phyloP scores from a whole-genome alignment of 2,113 vertebrate genomes.

The Pholis gunnellus region DNA sequence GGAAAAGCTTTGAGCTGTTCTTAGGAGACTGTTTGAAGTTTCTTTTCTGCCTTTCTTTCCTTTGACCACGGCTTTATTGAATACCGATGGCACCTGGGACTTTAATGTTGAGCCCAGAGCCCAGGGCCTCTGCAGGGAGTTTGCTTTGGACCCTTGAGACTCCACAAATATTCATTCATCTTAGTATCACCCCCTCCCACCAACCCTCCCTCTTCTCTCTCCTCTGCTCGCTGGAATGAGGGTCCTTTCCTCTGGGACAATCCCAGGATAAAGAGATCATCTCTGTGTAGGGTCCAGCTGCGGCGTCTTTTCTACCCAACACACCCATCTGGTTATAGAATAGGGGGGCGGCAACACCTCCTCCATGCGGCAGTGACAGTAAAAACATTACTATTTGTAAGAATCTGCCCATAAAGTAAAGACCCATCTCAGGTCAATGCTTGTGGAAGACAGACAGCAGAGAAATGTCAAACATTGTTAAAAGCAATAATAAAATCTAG shows the following conservation, averaged over 20 bases:
- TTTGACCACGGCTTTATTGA: slow-evolving; percentile 48
- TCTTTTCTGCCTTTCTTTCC: slow-evolving; percentile 26
- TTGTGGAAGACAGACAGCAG: neutral
- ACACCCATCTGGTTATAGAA: slow-evolving; percentile 54
- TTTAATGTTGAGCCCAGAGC: slow-evolving; percentile 46
- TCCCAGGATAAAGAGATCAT: slow-evolving; percentile 61
- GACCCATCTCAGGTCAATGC: neutral
- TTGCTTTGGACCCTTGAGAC: slow-evolving; percentile 43
- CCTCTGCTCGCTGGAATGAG: slow-evolving; percentile 27
- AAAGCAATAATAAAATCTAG: slow-evolving; percentile 20
- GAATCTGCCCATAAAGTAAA: slow-evolving; percentile 47
- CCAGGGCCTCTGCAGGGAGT: slow-evolving; percentile 37
- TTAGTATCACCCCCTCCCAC: neutral
- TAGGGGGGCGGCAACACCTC: slow-evolving; percentile 18
- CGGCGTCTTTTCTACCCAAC: slow-evolving; percentile 14
- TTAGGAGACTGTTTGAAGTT: slow-evolving; percentile 48
- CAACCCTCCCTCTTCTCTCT: neutral
- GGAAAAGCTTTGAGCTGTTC: slow-evolving; percentile 33
- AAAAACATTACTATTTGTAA: slow-evolving; percentile 50
- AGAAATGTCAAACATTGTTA: slow-evolving; percentile 27
- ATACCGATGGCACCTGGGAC: slow-evolving; percentile 40
- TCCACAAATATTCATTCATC: slow-evolving; percentile 42
- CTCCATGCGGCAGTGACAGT: slow-evolving; percentile 41
- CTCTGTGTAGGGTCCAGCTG: slow-evolving; percentile 53
- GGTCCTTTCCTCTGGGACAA: slow-evolving; percentile 36